Evolutionary conservation across 2,888 invertebrate genomes (phyloP), one percentile per base, ranked within the genome.

Genomic region (Pseudoips prasinana): DNA sequence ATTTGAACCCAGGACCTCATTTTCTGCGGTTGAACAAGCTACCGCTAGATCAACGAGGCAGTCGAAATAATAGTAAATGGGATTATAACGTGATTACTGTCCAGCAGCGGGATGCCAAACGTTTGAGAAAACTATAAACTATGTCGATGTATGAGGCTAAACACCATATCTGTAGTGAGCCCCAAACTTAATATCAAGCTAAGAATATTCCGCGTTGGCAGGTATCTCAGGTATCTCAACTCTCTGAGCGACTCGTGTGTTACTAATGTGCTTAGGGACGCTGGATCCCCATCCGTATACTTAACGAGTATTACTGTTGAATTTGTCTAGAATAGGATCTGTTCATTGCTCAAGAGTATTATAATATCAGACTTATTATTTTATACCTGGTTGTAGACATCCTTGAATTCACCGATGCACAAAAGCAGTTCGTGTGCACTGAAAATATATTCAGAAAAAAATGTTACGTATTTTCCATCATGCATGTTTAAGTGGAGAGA

Each of bases 371-470:
- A 20, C 2, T 20, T 20, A 7, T 20, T 7, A 20, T 20, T 20
- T 20, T 20, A 20, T 20, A 5, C 14, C 7, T 7, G 20, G 4
- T 14, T 7, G 22, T 29, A 23, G 34, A 14, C 51, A 52, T 4
- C 46, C 53, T 41, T 52, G 20, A 23, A 25, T n/a, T 33, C 40
- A 8, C 35, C 33, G 44, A 39, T 41, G 49, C 46, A 37, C 14
- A 3, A 5, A 14, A 20, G 31, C 39, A 43, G 49, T 49, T 48
- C 39, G 39, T 32, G 53, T 46, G 33, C 42, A 33, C 37, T 39
- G 50, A 47, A 65, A 70, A 62, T 69, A 56, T 58, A 66, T 60
- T 59, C 44, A 43, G 54, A 50, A 56, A 52, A 46, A 57, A 48
- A 43, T 46, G 39, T 51, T 39, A 46, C 52, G 57, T 63, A 62